A percentile compares a stretch with the other conserved stretches of the same genome.
Conservation (phyloP, 2,888 invertebrate genomes). For the Trichopoda pennipes region DNA sequence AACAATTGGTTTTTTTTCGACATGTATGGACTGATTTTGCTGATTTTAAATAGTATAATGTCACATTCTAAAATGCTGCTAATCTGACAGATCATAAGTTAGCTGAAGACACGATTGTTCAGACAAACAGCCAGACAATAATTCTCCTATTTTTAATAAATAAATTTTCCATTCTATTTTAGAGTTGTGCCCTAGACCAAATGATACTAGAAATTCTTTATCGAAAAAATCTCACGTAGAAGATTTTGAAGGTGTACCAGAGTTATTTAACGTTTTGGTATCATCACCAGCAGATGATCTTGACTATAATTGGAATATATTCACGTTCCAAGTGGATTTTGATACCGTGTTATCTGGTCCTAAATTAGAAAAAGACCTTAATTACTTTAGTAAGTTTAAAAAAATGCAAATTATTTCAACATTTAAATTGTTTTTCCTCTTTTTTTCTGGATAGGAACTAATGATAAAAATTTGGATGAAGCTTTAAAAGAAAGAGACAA, state of each 20-base stretch:
- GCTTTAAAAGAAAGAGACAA: constrained; percentile 80
- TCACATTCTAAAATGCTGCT: no score
- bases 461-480: constrained; percentile 84
- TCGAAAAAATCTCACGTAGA: constrained; percentile 92
- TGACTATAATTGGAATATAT: constrained; percentile 89
- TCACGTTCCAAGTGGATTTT: constrained; percentile 89
- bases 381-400: constrained; percentile 81
- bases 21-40: no score
- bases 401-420: background rate
- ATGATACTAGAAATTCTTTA: constrained; percentile 87
- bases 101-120: no score
- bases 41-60: no score
- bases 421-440: background rate
- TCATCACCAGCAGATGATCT: constrained; percentile 88
- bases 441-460: constrained; percentile 82
- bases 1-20: no score
- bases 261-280: constrained; percentile 88
- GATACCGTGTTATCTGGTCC: constrained; percentile 85
- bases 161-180: constrained; percentile 62
- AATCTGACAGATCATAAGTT: no score
- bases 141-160: background rate
- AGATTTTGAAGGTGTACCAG: constrained; percentile 90
- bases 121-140: no score
- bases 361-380: constrained; percentile 86
- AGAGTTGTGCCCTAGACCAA: constrained; percentile 95